Evolutionary conservation across 2,888 invertebrate genomes (phyloP), one percentile per base, ranked within the genome.

Genomic region (Amblyjoppa fuscipennis): DNA sequence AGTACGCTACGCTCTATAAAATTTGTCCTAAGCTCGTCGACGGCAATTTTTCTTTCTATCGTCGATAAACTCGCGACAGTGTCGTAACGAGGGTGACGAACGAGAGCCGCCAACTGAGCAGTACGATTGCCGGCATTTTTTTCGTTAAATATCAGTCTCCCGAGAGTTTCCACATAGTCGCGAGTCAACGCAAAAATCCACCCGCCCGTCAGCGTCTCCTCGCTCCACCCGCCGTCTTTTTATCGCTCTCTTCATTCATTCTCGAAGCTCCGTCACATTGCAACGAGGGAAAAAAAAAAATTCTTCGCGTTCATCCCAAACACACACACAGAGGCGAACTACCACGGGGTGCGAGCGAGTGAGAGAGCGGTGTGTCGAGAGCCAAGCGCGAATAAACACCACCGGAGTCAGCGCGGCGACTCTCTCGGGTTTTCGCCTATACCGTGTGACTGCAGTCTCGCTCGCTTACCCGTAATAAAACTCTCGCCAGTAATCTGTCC

Each of bases 331-430:
- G 77, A 81, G 78, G 82, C 53, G 83, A 56, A 79, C 49, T n/a
- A 68, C 45, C 49, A 51, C 71, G 76, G 61, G 34, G 53, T 61
- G 83, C 68, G 73, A 78, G 78, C 78, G 88, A 84, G 84, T 59
- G 80, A 75, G 86, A 83, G 78, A 82, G 83, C 76, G 78, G 81
- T 41, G 41, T 41, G 41, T 70, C 59, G 76, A 85, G 83, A 87
- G 88, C 88, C 89, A 89, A 91, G 90, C 90, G 91, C 90, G 90
- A 95, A 94, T 95, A 95, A 95, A 95, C 95, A 95, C 95, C 94
- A 94, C 94, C 89, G 90, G 90, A 94, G 94, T 94, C 94, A 94
- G 93, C 92, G 16, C 45, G 92, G 45, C 61, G 28, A 53, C 68
- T 64, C n/a, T 64, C 34, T 34, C 45, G 74, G 61, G 16, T 64